Conservation (phyloP, 2,888 invertebrate species). For the Phania funesta region DNA sequence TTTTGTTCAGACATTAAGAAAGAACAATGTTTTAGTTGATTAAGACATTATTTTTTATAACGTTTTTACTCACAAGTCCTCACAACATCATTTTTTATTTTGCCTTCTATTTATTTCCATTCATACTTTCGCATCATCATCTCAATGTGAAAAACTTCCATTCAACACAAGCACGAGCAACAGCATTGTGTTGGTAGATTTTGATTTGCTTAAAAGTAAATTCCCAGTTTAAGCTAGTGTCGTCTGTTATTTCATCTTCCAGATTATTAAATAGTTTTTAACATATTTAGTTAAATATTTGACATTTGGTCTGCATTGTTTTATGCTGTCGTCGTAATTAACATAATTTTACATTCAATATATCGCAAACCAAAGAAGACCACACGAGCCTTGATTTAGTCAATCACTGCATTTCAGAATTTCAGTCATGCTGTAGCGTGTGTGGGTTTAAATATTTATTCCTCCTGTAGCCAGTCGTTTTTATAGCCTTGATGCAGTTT, state of each 20-base stretch:
- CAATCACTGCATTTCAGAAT: background rate
- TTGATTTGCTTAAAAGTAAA: constrained; percentile 22
- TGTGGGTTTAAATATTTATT: constrained; percentile 57
- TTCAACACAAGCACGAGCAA: background rate
- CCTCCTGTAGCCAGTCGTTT: constrained; percentile 3
- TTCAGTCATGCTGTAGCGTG: constrained; percentile 26
- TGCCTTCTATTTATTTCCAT: constrained; percentile 25
- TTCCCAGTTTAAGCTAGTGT: background rate
- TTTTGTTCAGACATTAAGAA: constrained; percentile 32
- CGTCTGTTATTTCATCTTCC: background rate
- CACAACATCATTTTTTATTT: constrained; percentile 32
- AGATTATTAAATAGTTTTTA: constrained; percentile 53
- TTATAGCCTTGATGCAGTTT: constrained; percentile 6
- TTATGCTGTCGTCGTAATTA: constrained; percentile 28
- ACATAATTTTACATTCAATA: constrained; percentile 57
- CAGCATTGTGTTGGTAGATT: constrained; percentile 1
- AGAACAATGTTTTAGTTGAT: constrained; percentile 54
- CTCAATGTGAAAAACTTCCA: background rate
- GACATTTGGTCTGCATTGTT: constrained; percentile 30
- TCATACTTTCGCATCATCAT: background rate
- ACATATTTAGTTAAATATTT: constrained; percentile 47
- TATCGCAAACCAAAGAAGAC: constrained; percentile 11
- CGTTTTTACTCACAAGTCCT: constrained; percentile 29
- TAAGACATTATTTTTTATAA: constrained; percentile 65
- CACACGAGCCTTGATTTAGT: constrained; percentile 42